A percentile compares a stretch with the other conserved stretches of the same genome.
Evolutionary conservation across 2,113 vertebrate species (phyloP).

Genomic region (Oceanodroma tethys): DNA sequence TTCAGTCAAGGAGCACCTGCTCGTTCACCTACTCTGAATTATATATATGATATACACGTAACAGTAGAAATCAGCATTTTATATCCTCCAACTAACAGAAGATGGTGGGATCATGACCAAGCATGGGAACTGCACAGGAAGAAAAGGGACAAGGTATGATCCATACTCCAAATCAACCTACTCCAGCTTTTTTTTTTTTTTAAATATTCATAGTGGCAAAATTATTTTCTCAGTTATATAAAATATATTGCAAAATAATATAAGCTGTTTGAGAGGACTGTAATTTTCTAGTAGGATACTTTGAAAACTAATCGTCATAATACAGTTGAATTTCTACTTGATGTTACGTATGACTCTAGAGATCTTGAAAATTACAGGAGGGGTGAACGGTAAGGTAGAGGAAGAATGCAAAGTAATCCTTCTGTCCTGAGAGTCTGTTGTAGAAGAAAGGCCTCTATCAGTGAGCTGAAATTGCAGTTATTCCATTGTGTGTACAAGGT

Average conservation of each 20-base stretch:
- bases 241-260: neutral
- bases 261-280: neutral
- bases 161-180: neutral
- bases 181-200: neutral
- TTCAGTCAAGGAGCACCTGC: neutral
- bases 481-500: accelerated
- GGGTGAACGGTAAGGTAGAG: neutral
- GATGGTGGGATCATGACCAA: neutral
- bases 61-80: neutral
- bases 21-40: neutral
- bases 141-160: neutral
- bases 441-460: neutral
- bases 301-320: neutral
- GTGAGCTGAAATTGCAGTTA: neutral
- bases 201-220: neutral
- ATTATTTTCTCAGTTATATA: neutral
- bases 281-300: neutral
- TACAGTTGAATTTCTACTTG: neutral
- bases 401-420: neutral
- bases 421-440: neutral
- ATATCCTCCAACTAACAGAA: neutral
- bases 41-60: neutral
- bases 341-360: neutral
- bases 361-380: neutral
- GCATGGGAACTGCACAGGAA: neutral